Evolutionary conservation across 2,888 invertebrate genomes (phyloP).

Genomic region (Tachina lurida): DNA sequence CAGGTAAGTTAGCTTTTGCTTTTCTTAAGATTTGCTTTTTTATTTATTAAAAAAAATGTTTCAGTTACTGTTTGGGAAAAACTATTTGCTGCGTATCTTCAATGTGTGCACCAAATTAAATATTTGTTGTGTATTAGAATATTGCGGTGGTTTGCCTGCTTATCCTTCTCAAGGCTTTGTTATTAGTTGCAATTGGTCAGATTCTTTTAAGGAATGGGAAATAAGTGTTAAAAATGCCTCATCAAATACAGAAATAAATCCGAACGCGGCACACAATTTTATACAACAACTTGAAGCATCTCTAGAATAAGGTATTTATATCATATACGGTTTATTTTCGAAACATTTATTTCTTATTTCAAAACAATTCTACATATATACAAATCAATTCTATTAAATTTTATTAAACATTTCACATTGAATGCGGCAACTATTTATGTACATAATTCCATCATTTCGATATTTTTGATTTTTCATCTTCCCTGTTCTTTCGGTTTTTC

Average conservation of each 20-base stretch:
- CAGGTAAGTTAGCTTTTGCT: slow-evolving; percentile 25
- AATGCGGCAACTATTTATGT: background rate
- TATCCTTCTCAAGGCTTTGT: slow-evolving; percentile 27
- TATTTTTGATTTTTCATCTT: slow-evolving; percentile 4
- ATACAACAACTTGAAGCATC: slow-evolving; percentile 30
- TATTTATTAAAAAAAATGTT: background rate
- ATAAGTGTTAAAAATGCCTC: slow-evolving; percentile 19
- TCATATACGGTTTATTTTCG: background rate
- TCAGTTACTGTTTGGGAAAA: slow-evolving; percentile 43
- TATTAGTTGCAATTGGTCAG: slow-evolving; percentile 29
- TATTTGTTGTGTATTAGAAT: slow-evolving; percentile 61
- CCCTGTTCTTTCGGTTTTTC: slow-evolving; percentile 83
- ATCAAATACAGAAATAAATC: background rate
- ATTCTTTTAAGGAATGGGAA: slow-evolving; percentile 33
- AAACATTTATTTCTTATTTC: background rate
- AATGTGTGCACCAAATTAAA: slow-evolving; percentile 48
- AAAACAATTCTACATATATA: background rate
- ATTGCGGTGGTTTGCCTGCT: slow-evolving; percentile 43
- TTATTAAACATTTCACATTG: background rate
- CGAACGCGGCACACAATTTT: background rate
- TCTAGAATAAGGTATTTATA: slow-evolving; percentile 44
- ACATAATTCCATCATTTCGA: background rate
- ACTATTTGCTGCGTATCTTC: slow-evolving; percentile 60
- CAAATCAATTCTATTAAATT: background rate
- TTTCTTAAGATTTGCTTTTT: background rate